Conservation (phyloP, 1,140 invertebrate genomes). For the Pogonus chalceus region DNA sequence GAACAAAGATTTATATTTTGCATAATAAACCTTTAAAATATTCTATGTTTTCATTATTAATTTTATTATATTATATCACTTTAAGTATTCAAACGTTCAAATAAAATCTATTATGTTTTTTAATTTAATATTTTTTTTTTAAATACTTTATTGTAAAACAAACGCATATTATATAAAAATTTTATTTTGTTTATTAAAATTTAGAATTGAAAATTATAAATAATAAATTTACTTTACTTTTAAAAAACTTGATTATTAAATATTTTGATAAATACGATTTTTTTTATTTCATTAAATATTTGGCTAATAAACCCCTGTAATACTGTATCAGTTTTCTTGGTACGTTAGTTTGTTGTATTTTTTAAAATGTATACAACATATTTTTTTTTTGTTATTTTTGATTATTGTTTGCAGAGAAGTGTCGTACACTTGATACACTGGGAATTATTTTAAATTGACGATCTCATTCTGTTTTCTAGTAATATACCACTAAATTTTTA, state of each 20-base stretch:
- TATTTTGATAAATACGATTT: slow-evolving; percentile 12
- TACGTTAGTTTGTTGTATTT: slow-evolving; percentile 11
- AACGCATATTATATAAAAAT: slow-evolving; percentile 11
- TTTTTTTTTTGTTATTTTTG: slow-evolving; percentile 10
- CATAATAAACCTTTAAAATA: background rate
- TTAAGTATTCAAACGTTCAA: slow-evolving; percentile 1
- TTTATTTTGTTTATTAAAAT: background rate
- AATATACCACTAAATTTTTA: background rate
- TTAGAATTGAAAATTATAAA: slow-evolving; percentile 4
- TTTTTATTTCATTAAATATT: slow-evolving; percentile 12
- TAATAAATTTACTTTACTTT: slow-evolving; percentile 8
- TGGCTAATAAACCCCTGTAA: slow-evolving; percentile 17
- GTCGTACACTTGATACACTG: slow-evolving; percentile 19
- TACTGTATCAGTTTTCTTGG: slow-evolving; percentile 16
- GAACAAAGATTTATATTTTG: background rate
- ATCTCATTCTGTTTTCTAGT: background rate
- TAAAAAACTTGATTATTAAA: slow-evolving; percentile 12
- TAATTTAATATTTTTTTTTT: slow-evolving; percentile 1
- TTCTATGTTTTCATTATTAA: slow-evolving; percentile 1
- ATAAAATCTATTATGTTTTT: slow-evolving; percentile 1
- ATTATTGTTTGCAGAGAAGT: slow-evolving; percentile 1
- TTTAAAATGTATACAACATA: slow-evolving; percentile 14
- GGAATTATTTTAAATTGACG: background rate
- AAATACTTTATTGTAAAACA: background rate
- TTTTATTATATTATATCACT: slow-evolving; percentile 5